phyloP scores from a whole-genome alignment of 2,113 vertebrate genomes.

The Sceloporus tristichus region DNA sequence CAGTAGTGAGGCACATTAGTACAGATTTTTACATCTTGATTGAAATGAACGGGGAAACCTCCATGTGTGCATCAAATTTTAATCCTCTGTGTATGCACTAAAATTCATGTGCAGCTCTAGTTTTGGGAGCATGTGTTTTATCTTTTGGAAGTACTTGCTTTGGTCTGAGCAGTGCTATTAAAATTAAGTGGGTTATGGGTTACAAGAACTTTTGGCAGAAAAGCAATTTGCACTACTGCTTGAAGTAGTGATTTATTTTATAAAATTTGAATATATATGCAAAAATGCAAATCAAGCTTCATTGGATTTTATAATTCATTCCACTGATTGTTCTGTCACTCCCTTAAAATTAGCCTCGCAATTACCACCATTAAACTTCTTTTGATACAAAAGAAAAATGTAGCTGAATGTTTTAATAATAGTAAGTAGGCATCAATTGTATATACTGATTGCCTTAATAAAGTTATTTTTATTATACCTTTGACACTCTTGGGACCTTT shows the following conservation, averaged over 20 bases:
- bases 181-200: background rate
- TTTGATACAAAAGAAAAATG: constrained; percentile 55
- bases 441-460: constrained; percentile 52
- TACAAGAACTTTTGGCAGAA: background rate
- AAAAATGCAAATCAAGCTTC: constrained; percentile 28
- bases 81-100: background rate
- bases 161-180: background rate
- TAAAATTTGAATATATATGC: background rate
- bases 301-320: constrained; percentile 26
- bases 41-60: background rate
- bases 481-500: constrained; percentile 60
- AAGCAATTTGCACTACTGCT: background rate
- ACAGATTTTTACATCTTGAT: background rate
- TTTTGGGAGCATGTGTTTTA: background rate
- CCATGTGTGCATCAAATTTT: no score
- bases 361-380: constrained; percentile 61
- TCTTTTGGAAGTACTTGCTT: background rate
- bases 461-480: constrained; percentile 62
- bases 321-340: constrained; percentile 18
- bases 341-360: constrained; percentile 57
- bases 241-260: constrained; percentile 18
- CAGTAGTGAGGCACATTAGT: background rate
- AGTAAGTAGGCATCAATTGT: constrained; percentile 51
- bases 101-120: background rate
- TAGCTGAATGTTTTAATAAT: constrained; percentile 56